Evolutionary conservation across 2,113 vertebrate genomes (phyloP), one percentile per base, ranked within the genome.

Genomic region (Platichthys flesus): DNA sequence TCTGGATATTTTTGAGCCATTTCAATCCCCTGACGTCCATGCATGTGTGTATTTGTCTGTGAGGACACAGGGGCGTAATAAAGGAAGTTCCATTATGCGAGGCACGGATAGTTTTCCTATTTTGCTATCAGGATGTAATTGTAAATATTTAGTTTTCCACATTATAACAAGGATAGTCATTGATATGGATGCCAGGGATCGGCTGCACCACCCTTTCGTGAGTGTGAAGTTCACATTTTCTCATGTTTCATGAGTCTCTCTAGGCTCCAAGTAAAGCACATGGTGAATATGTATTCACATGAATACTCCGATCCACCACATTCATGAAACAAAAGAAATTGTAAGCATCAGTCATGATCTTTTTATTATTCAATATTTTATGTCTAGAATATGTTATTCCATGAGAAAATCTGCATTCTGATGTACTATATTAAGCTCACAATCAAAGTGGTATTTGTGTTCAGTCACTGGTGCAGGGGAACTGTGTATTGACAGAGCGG

Each of bases 81-180:
- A 88, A 92, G 90, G 93, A 95, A 94, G 90, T 93, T 93, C 87
- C 88, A 85, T 93, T 92, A 88, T 88, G 56, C 81, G 85, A 92
- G 88, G 91, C 87, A 92, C 93, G 93, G 92, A 90, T 93, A 93
- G 87, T 93, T 95, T 97, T 95, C 93, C 93, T 94, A 94, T 93
- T 95, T 95, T 94, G 94, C 93, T 93, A 87, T 94, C 87, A 84
- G 87, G 58, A 77, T 85, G 85, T 83, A 89, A 84, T 90, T 94
- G 86, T 91, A 95, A 94, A 93, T 95, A 93, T 90, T 91, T 89
- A 68, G 63, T 74, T 96, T 95, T 94, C 93, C 94, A 89, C 94
- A 95, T 91, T 91, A 73, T 92, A 93, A 88, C 85, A 91, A 64
- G 87, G 94, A 89, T 86, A 90, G 58, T 69, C 80, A 86, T 84